Conservation (phyloP, 2,888 invertebrate species). For the Cataglyphis livida region DNA sequence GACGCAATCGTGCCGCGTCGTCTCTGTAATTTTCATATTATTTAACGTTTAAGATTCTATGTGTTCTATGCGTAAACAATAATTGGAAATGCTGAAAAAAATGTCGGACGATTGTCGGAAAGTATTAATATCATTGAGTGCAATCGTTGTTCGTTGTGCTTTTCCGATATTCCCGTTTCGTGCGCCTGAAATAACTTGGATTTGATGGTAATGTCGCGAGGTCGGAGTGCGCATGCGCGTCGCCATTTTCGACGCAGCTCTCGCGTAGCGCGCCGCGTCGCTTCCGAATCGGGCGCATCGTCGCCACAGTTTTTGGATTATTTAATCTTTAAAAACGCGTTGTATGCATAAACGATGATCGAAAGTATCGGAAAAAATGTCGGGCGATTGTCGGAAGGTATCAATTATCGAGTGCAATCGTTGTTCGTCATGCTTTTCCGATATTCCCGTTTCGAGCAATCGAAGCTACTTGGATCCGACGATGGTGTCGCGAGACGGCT, state of each 20-base stretch:
- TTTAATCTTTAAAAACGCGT: neutral
- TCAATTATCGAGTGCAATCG: neutral
- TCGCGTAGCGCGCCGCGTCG: neutral
- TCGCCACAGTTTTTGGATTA: neutral
- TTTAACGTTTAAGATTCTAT: neutral
- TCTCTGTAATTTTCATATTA: neutral
- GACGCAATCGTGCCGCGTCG: neutral
- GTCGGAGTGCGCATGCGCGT: neutral
- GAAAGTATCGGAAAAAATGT: neutral
- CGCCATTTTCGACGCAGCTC: neutral
- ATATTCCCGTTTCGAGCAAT: neutral
- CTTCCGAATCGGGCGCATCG: neutral
- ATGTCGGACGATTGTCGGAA: neutral
- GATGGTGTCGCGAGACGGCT: neutral
- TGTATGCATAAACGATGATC: neutral
- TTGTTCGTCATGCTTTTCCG: neutral
- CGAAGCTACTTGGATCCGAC: neutral
- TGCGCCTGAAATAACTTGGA: neutral
- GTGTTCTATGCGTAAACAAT: neutral
- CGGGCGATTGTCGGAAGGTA: neutral
- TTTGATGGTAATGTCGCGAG: neutral
- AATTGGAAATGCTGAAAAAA: neutral
- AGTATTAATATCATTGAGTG: neutral
- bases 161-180: neutral
- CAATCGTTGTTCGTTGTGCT: neutral